Evolutionary conservation across 1,140 invertebrate genomes (phyloP).

Genomic region (Nymphalis io): DNA sequence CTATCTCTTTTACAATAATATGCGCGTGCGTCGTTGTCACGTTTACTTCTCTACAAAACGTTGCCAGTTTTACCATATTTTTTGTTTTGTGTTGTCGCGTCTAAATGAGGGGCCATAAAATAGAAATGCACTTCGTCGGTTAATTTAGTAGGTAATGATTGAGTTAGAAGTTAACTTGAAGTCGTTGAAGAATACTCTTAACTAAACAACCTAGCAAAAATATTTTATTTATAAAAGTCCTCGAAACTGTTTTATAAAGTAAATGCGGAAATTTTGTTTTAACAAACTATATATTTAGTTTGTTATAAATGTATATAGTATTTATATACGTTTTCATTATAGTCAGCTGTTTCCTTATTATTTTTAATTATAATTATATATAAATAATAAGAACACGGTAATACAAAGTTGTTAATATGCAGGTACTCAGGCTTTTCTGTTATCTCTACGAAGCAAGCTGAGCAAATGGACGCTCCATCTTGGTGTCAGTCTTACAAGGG

Average conservation of each 20-base stretch:
- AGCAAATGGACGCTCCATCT: conserved; percentile 33
- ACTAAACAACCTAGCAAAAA: not conserved
- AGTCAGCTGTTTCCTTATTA: no score
- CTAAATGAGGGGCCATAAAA: conserved; percentile 74
- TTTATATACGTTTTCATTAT: no score
- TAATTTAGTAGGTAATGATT: conserved; percentile 48
- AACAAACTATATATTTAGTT: not conserved
- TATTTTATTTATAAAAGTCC: conserved; percentile 5
- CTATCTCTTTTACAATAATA: conserved; percentile 61
- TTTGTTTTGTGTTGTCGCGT: conserved; percentile 75
- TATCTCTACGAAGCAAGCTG: conserved; percentile 19
- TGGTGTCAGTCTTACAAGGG: conserved; percentile 40
- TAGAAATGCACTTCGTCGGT: conserved; percentile 63
- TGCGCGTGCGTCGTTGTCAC: conserved; percentile 73
- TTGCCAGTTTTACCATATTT: conserved; percentile 70
- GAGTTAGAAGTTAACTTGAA: conserved; percentile 36
- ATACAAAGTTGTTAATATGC: not conserved
- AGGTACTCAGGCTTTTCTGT: conserved; percentile 13
- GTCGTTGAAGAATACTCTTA: conserved; percentile 1
- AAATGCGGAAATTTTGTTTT: not conserved
- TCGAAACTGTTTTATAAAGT: not conserved
- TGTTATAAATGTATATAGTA: no score
- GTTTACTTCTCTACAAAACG: conserved; percentile 58
- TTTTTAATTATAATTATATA: not conserved
- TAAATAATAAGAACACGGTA: not conserved